Evolutionary conservation across 2,113 vertebrate species (phyloP).

Genomic region (Semnornis frantzii): DNA sequence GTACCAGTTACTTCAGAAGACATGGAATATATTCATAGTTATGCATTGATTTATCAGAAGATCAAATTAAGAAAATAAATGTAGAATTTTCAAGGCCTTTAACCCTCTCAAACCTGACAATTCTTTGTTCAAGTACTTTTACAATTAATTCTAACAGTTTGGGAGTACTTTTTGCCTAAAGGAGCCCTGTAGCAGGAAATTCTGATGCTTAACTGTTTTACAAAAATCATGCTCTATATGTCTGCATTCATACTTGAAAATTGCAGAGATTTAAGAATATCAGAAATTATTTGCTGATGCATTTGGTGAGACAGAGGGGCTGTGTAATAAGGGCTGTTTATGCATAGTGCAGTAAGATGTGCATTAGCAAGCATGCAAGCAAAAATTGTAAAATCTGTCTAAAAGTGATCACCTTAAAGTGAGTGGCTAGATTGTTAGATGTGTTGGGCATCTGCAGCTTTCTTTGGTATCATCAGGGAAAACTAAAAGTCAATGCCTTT

Average conservation of each 20-base stretch:
- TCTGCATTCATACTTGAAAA: not conserved
- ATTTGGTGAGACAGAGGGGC: not conserved
- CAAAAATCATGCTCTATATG: not conserved
- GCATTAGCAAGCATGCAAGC: not conserved
- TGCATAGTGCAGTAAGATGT: not conserved
- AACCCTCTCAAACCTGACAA: not conserved
- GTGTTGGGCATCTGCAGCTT: not conserved
- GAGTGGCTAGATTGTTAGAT: not conserved
- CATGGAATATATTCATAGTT: not conserved
- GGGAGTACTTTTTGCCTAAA: not conserved
- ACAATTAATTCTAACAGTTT: not conserved
- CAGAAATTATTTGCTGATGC: not conserved
- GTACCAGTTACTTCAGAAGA: not conserved
- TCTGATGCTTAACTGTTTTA: not conserved
- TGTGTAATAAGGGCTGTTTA: not conserved
- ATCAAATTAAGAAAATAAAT: not conserved
- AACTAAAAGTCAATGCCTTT: not conserved
- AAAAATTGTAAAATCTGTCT: not conserved
- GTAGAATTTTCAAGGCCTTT: not conserved
- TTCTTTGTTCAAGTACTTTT: not conserved
- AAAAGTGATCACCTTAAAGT: not conserved
- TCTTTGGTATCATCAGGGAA: not conserved
- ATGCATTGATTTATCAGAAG: not conserved
- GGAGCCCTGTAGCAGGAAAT: not conserved
- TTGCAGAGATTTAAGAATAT: not conserved